Evolutionary conservation across 2,888 invertebrate species (phyloP), one percentile per base, ranked within the genome.

Genomic region (Torymus auratus): DNA sequence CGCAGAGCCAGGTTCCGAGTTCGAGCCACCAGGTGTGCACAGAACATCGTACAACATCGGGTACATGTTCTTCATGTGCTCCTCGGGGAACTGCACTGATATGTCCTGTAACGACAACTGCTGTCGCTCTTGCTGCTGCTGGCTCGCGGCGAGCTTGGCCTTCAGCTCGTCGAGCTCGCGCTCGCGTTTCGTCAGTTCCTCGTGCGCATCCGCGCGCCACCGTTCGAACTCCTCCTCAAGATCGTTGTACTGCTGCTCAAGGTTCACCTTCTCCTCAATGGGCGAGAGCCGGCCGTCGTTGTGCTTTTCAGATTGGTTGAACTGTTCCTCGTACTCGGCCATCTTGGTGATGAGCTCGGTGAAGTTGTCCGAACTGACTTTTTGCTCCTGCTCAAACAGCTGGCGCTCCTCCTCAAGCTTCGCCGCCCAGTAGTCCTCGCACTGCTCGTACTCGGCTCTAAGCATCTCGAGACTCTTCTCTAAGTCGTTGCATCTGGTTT

Each of bases 391-490:
- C 86, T 95, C 95, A 88, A 94, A 95, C 78, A 94, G 91, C 83
- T 93, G 94, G 50, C 96, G 93, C 90, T 97, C 97, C 82, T 95
- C 96, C 68, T 95, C 94, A 78, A 97, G 91, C 91, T 96, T 96
- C 53, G 92, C 92, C 69, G 94, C 93, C 97, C 97, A 97, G 91
- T 97, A 97, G 89, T 96, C 96, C 89, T 97, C 97, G 89, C 96
- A 96, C 82, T 94, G 94, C 86, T 96, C 96, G 88, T 96, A 96
- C 88, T 96, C 97, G 64, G 92, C 92, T 85, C 94, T 93, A 91
- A 97, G 91, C 87, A 95, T 92, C 88, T 96, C 96, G 76, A 96
- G 91, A 86, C 95, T 95, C 70, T 91, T 91, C 90, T 96, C 96
- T 69, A 96, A 91, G 82, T 96, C 95, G 78, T 92, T 93, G 88